Evolutionary conservation across 2,888 invertebrate genomes (phyloP).

Genomic region (Schrankia costaestrigalis): DNA sequence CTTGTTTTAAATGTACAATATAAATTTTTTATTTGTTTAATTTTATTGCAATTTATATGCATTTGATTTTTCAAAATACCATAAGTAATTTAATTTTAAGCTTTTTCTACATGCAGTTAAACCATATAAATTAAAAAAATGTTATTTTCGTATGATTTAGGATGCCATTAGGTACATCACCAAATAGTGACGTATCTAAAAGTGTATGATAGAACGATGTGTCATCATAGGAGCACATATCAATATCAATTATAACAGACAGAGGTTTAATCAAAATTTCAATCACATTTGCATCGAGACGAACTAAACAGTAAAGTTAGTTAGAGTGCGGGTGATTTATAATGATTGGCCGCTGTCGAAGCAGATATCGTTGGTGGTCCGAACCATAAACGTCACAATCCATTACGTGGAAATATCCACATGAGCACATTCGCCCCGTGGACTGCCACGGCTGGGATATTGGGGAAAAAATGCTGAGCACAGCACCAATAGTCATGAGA

Average conservation of each 20-base stretch:
- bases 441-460: constrained; percentile 31
- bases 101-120: too few relatives aligned
- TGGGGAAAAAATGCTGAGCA: constrained; percentile 36
- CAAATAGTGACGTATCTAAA: too few relatives aligned
- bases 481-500: constrained; percentile 8
- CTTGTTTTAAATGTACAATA: too few relatives aligned
- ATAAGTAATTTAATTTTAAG: too few relatives aligned
- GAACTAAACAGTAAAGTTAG: constrained; percentile 31
- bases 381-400: constrained; percentile 39
- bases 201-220: background rate
- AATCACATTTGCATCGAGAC: constrained; percentile 35
- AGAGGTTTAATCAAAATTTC: constrained; percentile 30
- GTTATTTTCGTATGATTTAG: too few relatives aligned
- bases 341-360: constrained; percentile 39
- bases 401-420: constrained; percentile 35
- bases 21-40: too few relatives aligned
- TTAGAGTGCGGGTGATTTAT: constrained; percentile 36
- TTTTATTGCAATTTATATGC: too few relatives aligned
- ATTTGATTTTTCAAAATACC: too few relatives aligned
- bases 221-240: too few relatives aligned
- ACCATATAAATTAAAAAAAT: too few relatives aligned
- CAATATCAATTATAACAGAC: constrained; percentile 19
- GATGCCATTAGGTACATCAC: too few relatives aligned
- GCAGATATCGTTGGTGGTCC: constrained; percentile 34
- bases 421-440: constrained; percentile 32